phyloP scores from a whole-genome alignment of 2,888 invertebrate species.

The Trileptium ribeirensis region DNA sequence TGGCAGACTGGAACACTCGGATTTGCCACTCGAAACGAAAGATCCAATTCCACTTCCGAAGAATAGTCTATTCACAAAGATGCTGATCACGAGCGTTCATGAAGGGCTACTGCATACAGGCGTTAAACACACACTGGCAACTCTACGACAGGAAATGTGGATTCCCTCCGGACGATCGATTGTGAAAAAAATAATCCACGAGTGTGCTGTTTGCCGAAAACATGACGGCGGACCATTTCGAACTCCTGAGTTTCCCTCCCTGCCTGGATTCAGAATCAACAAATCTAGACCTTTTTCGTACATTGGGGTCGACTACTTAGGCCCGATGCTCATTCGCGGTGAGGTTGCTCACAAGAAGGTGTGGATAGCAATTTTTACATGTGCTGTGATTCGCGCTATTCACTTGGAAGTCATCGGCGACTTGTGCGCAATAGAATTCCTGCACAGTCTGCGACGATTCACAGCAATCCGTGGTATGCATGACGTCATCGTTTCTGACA shows the following conservation, averaged over 20 bases:
- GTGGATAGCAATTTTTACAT: constrained; percentile 24
- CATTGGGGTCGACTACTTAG: constrained; percentile 6
- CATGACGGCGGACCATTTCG: not conserved
- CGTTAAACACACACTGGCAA: too few species aligned
- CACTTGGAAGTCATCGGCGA: constrained; percentile 24
- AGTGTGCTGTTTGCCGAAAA: too few species aligned
- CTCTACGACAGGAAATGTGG: too few species aligned
- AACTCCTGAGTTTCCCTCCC: not conserved
- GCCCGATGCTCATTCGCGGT: not conserved
- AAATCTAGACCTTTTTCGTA: not conserved
- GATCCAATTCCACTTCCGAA: too few species aligned
- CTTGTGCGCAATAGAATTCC: constrained; percentile 44
- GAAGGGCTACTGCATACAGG: too few species aligned
- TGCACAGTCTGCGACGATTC: constrained; percentile 47
- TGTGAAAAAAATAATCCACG: too few species aligned
- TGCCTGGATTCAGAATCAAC: not conserved
- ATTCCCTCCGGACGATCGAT: too few species aligned
- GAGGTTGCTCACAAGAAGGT: too few species aligned
- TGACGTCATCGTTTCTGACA: constrained; percentile 49
- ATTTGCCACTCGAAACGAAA: too few species aligned
- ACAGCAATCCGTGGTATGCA: constrained; percentile 40
- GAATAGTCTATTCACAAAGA: too few species aligned
- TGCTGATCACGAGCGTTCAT: too few species aligned
- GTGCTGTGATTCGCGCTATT: constrained; percentile 7
- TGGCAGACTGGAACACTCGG: too few species aligned